Evolutionary conservation across 2,797 vertebrate species (phyloP), one percentile per base, ranked within the genome.

Genomic region (Atherinosoma microstoma): DNA sequence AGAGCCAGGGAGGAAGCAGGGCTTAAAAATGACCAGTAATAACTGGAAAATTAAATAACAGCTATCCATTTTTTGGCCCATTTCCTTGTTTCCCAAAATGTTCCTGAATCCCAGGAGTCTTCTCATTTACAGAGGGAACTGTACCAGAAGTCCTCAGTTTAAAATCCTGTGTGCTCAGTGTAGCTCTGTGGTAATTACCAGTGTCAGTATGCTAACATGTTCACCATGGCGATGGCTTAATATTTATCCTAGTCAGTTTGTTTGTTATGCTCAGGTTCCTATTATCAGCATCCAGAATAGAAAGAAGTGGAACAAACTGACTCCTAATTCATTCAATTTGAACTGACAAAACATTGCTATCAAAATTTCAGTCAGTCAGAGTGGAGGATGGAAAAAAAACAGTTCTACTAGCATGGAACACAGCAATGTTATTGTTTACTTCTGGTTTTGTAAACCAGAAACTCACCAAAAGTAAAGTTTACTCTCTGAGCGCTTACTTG

Each of bases 1-100:
- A 20, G 45, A 66, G 58, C 27, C 11, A 60, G 54, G 2, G 18
- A 68, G 61, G 61, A 68, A 74, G 45, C 15, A 13, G 27, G 7
- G 49, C 42, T 84, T 85, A 63, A 60, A 74, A 77, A 77, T 84
- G 15, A 84, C 68, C 53, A 69, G 73, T 77, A 83, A 79, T 58
- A 78, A 74, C 47, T 82, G 83, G 80, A 86, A 88, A 91, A 89
- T 78, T 38, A 3, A 75, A 78, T 70, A 51, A 67, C 53, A 65
- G 67, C 54, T 60, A 64, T 67, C 61, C 57, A 76, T 84, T 53
- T 79, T 56, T 78, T 51, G 70, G 62, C 29, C 54, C 51, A 53
- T 78, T 78, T 75, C 60, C 63, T 49, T 27, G 22, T 27, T 15
- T 22, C 45, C 45, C 27, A 11, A 49, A 49, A 64, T 22, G 62